These are phyloP conservation scores for Urosaurus nigricauda DNA, from an alignment of 2,797 vertebrate genomes.

Conservation along the genomic window DNA sequence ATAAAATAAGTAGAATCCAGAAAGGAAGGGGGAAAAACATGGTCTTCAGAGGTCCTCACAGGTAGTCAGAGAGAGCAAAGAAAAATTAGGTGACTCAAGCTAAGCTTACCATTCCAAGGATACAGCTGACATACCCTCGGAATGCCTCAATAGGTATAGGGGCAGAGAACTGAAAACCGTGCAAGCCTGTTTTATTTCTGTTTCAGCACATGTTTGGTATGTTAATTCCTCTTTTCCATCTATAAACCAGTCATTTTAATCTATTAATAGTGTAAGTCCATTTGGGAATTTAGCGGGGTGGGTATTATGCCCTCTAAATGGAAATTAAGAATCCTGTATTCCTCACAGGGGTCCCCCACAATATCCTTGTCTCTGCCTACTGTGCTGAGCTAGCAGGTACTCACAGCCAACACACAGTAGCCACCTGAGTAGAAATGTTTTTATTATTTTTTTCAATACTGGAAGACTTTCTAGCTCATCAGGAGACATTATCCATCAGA, in stretches of 20 bases:
- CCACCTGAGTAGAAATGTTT: neutral
- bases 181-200: neutral
- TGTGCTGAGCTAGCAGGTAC: neutral
- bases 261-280: neutral
- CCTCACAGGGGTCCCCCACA: neutral
- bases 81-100: neutral
- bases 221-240: neutral
- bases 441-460: neutral
- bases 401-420: neutral
- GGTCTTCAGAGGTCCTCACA: neutral
- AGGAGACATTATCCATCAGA: neutral
- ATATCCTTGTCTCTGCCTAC: too few species aligned
- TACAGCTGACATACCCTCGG: neutral
- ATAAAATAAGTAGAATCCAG: neutral
- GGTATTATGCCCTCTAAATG: neutral
- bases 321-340: neutral
- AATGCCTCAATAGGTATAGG: neutral
- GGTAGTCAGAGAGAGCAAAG: neutral
- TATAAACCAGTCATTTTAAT: neutral
- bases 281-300: neutral
- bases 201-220: neutral
- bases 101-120: neutral
- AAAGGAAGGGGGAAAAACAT: neutral
- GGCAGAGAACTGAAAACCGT: neutral
- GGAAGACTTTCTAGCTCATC: neutral